Evolutionary conservation across 2,888 invertebrate genomes (phyloP).

Genomic region (Xestia c-nigrum): DNA sequence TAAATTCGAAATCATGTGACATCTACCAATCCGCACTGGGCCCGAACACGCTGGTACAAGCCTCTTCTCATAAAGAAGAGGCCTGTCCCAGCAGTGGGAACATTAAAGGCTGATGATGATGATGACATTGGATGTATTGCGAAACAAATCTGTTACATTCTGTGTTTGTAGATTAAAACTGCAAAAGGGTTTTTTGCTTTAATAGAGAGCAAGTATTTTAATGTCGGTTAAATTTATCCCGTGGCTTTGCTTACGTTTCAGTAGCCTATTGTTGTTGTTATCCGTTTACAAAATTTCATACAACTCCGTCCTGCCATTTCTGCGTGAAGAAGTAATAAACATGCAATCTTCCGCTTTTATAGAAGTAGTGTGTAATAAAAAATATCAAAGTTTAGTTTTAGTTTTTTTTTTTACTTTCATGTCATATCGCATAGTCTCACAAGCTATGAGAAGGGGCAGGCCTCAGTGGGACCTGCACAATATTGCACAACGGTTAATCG

Average conservation of each 20-base stretch:
- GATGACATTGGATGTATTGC: no score
- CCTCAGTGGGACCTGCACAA: conserved; percentile 32
- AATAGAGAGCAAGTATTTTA: background rate
- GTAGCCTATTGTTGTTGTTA: background rate
- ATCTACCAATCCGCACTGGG: no score
- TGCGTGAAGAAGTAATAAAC: background rate
- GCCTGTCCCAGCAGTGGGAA: no score
- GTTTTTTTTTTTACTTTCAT: background rate
- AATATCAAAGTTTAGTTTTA: background rate
- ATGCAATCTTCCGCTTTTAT: background rate
- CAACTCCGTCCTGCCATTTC: background rate
- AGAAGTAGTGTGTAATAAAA: background rate
- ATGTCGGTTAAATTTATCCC: background rate
- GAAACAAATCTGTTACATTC: background rate
- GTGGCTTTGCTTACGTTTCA: background rate
- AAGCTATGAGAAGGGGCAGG: conserved; percentile 16
- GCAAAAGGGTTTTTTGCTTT: no score
- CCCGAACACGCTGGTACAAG: no score
- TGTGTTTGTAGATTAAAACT: background rate
- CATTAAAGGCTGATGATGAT: no score
- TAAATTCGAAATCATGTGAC: no score
- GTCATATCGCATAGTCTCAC: conserved; percentile 4
- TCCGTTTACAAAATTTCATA: background rate
- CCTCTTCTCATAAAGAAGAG: no score
- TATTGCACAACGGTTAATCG: conserved; percentile 38